Evolutionary conservation across 2,888 invertebrate genomes (phyloP), one percentile per base, ranked within the genome.

Genomic region (Drosophila emarginata): DNA sequence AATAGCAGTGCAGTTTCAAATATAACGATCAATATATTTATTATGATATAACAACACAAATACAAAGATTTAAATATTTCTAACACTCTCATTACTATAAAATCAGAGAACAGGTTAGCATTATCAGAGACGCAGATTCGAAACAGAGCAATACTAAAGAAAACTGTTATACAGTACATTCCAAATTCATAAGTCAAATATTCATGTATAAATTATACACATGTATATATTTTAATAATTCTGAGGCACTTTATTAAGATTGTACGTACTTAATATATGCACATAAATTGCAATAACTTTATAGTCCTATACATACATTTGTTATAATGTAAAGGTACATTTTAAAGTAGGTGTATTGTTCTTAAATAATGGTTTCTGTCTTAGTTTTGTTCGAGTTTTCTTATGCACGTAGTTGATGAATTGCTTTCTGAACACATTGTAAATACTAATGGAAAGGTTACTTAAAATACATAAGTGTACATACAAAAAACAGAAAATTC

Each of bases 221-320:
- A n/a, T n/a, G n/a, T n/a, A 23, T 23, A 23, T 51, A 39, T 53
- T 53, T 57, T 72, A 74, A 72, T 77, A 66, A 61, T 65, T 76
- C 61, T 74, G 71, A 86, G 86, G 86, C 87, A 87, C 86, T 87
- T 86, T 85, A 85, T 87, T 82, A 71, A 81, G 78, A 72, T 83
- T 77, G 73, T 80, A 79, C 62, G 64, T 77, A 76, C 76, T n/a
- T n/a, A n/a, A n/a, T 63, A 60, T 72, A 28, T 28, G 82, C 81
- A 81, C 77, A 72, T 2, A 15, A 53, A 18, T 18, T 45, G 18
- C 45, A 18, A 45, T 45, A 68, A 71, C 18, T 54, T 73, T 40
- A 53, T 68, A 67, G 63, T 18, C 6, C 51, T 72, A 78, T 9
- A 61, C 58, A 59, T 64, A 63, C 56, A 64, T 36, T 57, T 61